A percentile compares a stretch with the other conserved stretches of the same genome.
Evolutionary conservation across 2,888 invertebrate species (phyloP).

Genomic region (Morinoia aosen): DNA sequence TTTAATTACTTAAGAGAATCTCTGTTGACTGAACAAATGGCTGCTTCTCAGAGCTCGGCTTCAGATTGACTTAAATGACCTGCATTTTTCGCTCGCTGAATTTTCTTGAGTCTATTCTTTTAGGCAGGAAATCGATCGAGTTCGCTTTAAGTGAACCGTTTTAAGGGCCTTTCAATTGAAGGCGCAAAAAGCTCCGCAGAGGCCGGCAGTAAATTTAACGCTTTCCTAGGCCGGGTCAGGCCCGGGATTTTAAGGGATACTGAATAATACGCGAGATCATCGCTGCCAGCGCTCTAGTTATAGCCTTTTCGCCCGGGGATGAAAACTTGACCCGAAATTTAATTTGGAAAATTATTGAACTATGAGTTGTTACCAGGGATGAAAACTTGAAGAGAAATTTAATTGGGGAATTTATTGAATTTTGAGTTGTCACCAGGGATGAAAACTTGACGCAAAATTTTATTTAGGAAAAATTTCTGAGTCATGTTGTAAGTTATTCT

Average conservation of each 20-base stretch:
- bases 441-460: too few relatives aligned
- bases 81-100: slow-evolving; percentile 41
- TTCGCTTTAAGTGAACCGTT: slow-evolving; percentile 30
- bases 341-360: too few relatives aligned
- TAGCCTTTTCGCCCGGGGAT: not conserved
- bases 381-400: too few relatives aligned
- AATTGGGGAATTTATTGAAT: too few relatives aligned
- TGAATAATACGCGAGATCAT: not conserved
- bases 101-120: slow-evolving; percentile 49
- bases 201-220: not conserved
- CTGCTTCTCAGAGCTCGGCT: slow-evolving; percentile 31
- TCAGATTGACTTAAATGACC: slow-evolving; percentile 52
- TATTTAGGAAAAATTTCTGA: too few relatives aligned
- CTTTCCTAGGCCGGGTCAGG: not conserved
- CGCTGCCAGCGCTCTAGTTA: not conserved
- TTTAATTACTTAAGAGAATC: slow-evolving; percentile 52
- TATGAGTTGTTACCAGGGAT: too few relatives aligned
- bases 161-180: not conserved
- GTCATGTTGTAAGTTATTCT: too few relatives aligned
- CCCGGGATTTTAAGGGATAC: not conserved
- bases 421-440: too few relatives aligned
- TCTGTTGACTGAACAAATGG: slow-evolving; percentile 52
- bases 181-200: not conserved
- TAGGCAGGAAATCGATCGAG: slow-evolving; percentile 46
- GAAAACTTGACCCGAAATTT: too few relatives aligned